Base-by-base conservation (phyloP, 1,140 invertebrate species). In the Caenorhabditis briggsae region DNA sequence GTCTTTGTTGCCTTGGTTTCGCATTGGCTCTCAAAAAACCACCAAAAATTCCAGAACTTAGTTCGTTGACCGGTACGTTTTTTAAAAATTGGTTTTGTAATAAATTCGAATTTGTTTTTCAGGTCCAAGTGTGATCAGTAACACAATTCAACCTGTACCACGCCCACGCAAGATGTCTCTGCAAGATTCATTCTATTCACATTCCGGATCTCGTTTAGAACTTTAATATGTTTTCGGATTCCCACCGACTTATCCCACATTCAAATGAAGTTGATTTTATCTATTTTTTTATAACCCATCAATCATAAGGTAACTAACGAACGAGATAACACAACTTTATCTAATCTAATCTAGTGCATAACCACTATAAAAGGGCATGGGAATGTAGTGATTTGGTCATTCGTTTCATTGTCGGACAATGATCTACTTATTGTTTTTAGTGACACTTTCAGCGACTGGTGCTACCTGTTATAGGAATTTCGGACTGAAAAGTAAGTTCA, bases 1-100 rank as follows among this genome's bases (percentile, higher is more conserved):
- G 97, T 78, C 93, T 99, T 65, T 95, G 97, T 0, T 95, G 96
- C 8, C 94, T 98, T 48, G 97, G 97, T 9, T 98, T 98, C 92
- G 96, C 98, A 89, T 94, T 99, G 87, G 97, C 88, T 23, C 58
- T 96, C 18, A 96, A 96, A 1, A 93, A 96, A 86, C 96, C 97
- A 92, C 86, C 88, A 11, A 82, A 23, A 14, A 50, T 86, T 53
- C 85, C 85, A 20, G 74, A 86, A 33, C 16, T 84, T 48, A 65
- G 53, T 14, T 50, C 84, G 8, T 56, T 85, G 70, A 78, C 70
- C 43, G 70, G 70, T 78, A 6, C 3, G 20, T n/a, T 33, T 33
- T 33, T 33, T 2, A 33, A 33, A 33, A 6, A 58, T n/a, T 18
- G 14, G 14, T 12, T 53, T 53, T 53, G 50, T 16, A 53, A 12